phyloP scores from a whole-genome alignment of 1,140 invertebrate genomes.

The Cherax quadricarinatus region DNA sequence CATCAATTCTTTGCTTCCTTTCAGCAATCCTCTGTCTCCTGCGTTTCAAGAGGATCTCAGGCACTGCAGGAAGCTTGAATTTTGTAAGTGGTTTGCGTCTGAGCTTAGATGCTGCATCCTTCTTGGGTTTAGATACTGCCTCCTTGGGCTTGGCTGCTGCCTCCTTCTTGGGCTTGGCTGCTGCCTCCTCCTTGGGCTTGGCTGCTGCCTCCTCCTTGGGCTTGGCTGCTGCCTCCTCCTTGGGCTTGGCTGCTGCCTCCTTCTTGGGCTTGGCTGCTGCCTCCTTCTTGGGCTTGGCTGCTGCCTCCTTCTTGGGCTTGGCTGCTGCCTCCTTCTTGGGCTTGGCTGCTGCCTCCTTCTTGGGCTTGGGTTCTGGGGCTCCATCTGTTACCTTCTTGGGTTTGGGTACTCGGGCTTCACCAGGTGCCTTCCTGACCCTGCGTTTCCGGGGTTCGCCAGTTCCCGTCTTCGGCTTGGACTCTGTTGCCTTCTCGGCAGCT shows the following conservation, averaged over 20 bases:
- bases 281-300: not conserved
- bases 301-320: too few species aligned
- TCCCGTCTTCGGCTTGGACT: too few species aligned
- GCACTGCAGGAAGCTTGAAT: conserved; percentile 42
- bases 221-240: not conserved
- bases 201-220: too few species aligned
- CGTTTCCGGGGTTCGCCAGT: too few species aligned
- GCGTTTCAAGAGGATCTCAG: conserved; percentile 41
- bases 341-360: too few species aligned
- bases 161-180: not conserved
- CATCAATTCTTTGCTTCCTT: conserved; percentile 21
- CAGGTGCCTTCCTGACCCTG: too few species aligned
- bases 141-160: not conserved
- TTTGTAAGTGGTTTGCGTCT: not conserved
- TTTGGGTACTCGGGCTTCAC: too few species aligned
- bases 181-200: not conserved
- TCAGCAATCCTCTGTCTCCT: conserved; percentile 19
- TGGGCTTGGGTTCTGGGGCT: too few species aligned
- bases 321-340: not conserved
- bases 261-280: not conserved
- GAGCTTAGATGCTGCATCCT: not conserved
- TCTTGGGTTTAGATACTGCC: not conserved
- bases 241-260: too few species aligned
- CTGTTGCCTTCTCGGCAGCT: not conserved
- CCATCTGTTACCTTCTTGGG: too few species aligned